Conservation (phyloP, 2,113 vertebrate species). For the Aspiorhynchus laticeps region DNA sequence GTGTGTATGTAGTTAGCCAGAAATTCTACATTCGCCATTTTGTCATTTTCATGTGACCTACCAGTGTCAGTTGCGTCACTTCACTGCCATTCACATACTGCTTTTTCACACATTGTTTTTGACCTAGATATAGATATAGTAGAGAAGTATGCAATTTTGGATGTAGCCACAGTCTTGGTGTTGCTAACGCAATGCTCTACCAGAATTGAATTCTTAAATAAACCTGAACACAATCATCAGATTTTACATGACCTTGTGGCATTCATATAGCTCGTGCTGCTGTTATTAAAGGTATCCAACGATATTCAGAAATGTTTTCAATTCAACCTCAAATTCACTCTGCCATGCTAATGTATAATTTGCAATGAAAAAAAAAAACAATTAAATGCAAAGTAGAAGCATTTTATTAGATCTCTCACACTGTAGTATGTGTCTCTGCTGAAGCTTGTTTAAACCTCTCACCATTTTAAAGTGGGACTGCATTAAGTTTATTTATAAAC, state of each 20-base stretch:
- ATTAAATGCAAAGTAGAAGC: background rate
- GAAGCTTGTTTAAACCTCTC: background rate
- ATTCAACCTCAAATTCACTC: background rate
- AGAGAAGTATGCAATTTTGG: background rate
- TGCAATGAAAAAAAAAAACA: background rate
- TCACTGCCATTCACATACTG: background rate
- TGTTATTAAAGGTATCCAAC: background rate
- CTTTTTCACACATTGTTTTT: background rate
- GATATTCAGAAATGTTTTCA: background rate
- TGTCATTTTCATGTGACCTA: background rate
- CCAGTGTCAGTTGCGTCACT: background rate
- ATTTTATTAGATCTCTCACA: background rate
- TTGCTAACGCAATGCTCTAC: background rate
- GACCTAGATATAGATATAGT: background rate
- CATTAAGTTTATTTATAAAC: conserved; percentile 7
- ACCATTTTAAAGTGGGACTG: background rate
- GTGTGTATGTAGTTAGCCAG: background rate
- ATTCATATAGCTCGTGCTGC: background rate
- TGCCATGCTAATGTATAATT: background rate
- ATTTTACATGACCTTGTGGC: background rate
- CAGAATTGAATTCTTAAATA: background rate
- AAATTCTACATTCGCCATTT: background rate
- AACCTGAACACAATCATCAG: background rate
- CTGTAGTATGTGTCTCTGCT: background rate
- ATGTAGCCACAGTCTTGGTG: background rate